phyloP scores from a whole-genome alignment of 2,113 vertebrate species.

The Ammodytes dubius region DNA sequence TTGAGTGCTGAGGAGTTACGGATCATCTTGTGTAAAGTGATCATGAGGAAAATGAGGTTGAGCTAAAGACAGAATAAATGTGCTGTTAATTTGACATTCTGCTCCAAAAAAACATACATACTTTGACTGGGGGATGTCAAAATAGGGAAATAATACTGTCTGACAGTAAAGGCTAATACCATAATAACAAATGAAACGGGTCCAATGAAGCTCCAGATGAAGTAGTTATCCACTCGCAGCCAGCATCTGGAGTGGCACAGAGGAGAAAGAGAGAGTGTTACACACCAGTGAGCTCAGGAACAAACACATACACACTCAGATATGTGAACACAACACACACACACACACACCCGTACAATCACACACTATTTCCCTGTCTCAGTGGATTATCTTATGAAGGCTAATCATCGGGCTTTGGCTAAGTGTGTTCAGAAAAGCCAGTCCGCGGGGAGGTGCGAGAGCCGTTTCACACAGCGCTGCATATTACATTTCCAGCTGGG shows the following conservation, averaged over 20 bases:
- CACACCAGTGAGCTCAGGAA: conserved; percentile 48
- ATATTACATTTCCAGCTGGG: conserved; percentile 75
- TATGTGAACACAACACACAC: conserved; percentile 20
- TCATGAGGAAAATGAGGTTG: conserved; percentile 93
- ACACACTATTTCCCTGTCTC: conserved; percentile 73
- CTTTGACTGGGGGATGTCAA: conserved; percentile 22
- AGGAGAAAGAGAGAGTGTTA: conserved; percentile 55
- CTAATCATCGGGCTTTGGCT: conserved; percentile 82
- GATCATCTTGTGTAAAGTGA: conserved; percentile 95
- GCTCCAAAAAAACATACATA: conserved; percentile 6
- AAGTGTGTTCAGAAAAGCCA: conserved; percentile 77
- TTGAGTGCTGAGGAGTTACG: conserved; percentile 92
- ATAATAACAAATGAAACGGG: conserved; percentile 94
- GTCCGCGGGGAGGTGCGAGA: conserved; percentile 70
- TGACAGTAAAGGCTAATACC: conserved; percentile 84
- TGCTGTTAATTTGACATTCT: neutral
- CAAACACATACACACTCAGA: conserved; percentile 37
- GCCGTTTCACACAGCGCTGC: conserved; percentile 65
- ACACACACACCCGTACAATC: conserved; percentile 26
- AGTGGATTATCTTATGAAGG: conserved; percentile 77
- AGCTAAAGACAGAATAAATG: conserved; percentile 81
- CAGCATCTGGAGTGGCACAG: conserved; percentile 88
- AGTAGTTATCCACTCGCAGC: conserved; percentile 95
- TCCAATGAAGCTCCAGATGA: conserved; percentile 97
- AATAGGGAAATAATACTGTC: conserved; percentile 51